Base-by-base conservation (phyloP, 2,113 vertebrate species). In the Cephalopholis sonnerati region DNA sequence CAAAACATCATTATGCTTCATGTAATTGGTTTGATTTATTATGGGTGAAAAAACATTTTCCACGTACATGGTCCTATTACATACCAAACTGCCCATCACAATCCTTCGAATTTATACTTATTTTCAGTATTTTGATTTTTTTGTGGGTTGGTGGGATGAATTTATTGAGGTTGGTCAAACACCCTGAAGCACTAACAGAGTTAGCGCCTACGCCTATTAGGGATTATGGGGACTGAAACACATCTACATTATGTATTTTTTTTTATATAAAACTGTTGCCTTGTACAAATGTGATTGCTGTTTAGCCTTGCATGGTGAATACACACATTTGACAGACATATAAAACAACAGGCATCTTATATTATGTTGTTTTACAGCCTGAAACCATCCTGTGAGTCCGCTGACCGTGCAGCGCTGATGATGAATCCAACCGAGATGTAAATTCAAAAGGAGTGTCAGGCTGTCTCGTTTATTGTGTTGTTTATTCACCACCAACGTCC, bases 381-480 rank as follows among this genome's bases (percentile, higher is more conserved):
- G 22, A 9, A 66, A 53, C 17, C 58, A 16, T 22, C 36, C 59
- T 15, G 72, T 18, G 57, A 73, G 68, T 73, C 46, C n/a, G 2
- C 36, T 10, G 54, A 27, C 57, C 50, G 22, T n/a, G 81, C 6
- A 50, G 13, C 7, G 10, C 32, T 36, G 65, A 39, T 24, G 65
- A 79, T 66, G 63, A 67, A 32, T 79, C 65, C 54, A 48, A 2
- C 46, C 8, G n/a, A 61, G 65, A 83, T 73, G 63, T 61, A 72
- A 66, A 80, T 69, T 70, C 69, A 46, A 11, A 73, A 18, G 25
- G 20, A 57, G 16, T 7, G 58, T 86, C 51, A 5, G 59, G 7
- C 29, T 11, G 65, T 54, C 78, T 69, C 9, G 20, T 64, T 72
- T 44, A 48, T 59, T 41, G 24, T 20, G 7, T 32, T 72, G 57